These are phyloP conservation scores for Margaritifera margaritifera DNA, from an alignment of 2,888 invertebrate genomes.

Conservation along the genomic window DNA sequence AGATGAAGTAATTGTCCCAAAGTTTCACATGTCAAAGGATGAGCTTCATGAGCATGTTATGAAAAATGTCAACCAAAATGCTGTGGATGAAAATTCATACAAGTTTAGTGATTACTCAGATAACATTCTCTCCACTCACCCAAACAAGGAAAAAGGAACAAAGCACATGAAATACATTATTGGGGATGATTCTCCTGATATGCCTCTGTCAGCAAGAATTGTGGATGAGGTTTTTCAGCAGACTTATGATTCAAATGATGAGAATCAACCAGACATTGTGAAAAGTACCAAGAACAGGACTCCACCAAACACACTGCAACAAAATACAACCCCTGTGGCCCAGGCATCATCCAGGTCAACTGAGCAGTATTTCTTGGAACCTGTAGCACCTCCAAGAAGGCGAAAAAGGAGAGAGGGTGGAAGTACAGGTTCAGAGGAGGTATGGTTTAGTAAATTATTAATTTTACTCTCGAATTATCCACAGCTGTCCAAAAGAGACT, in stretches of 20 bases:
- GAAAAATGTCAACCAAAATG: conserved; percentile 2
- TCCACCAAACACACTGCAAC: conserved; percentile 50
- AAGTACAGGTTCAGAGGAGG: not conserved
- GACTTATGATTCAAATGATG: conserved; percentile 37
- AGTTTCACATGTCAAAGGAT: conserved; percentile 1
- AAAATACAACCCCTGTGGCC: conserved; percentile 9
- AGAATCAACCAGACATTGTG: conserved; percentile 89
- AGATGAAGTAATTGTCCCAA: conserved; percentile 1
- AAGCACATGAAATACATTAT: conserved; percentile 37
- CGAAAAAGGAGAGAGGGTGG: conserved; percentile 41
- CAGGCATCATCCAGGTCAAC: not conserved
- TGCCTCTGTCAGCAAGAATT: conserved; percentile 36
- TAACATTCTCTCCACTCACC: conserved; percentile 34
- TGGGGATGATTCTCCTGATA: conserved; percentile 26
- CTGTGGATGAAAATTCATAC: conserved; percentile 9
- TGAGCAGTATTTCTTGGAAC: conserved; percentile 13
- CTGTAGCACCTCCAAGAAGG: conserved; percentile 62
- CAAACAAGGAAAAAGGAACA: conserved; percentile 34
- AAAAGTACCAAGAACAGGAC: conserved; percentile 84
- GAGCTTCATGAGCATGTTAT: conserved; percentile 4
- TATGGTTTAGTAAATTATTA: no score
- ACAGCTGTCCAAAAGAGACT: no score
- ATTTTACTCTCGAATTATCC: no score
- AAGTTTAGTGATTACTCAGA: conserved; percentile 30
- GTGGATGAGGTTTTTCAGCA: conserved; percentile 55